Evolutionary conservation across 2,797 vertebrate genomes (phyloP).

Genomic region (Eurystomus glaucurus): DNA sequence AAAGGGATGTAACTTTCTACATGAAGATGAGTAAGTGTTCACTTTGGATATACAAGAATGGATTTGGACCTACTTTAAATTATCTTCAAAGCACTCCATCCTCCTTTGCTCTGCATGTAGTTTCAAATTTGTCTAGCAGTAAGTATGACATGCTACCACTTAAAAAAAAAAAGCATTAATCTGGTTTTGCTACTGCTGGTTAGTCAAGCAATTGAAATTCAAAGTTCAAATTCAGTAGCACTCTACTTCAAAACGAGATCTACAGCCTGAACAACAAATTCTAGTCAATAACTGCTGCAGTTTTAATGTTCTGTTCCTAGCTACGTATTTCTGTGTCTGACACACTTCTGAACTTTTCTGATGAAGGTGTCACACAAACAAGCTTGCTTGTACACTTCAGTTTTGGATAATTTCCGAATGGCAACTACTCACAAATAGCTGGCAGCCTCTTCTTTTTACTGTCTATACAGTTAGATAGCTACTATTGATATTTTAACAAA

Average conservation of each 20-base stretch:
- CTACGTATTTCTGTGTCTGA: not conserved
- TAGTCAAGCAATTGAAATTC: not conserved
- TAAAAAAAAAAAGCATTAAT: not conserved
- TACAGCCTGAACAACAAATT: not conserved
- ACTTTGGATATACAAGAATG: not conserved
- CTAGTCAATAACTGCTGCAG: not conserved
- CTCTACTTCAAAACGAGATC: not conserved
- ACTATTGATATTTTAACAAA: no score
- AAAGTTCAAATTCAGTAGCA: not conserved
- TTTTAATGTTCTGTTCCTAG: not conserved
- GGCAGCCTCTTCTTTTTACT: not conserved
- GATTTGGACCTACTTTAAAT: not conserved
- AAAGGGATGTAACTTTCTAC: not conserved
- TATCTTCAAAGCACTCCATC: not conserved
- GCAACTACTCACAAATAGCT: not conserved
- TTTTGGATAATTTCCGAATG: not conserved
- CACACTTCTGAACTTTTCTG: not conserved
- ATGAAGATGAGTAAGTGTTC: not conserved
- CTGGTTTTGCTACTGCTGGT: not conserved
- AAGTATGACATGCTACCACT: not conserved
- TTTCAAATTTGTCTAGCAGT: not conserved
- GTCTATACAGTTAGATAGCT: not conserved
- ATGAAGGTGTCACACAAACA: not conserved
- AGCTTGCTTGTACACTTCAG: not conserved
- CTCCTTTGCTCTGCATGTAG: not conserved